Evolutionary conservation across 2,888 invertebrate genomes (phyloP).

Genomic region (Lepetodrilus schrolli): DNA sequence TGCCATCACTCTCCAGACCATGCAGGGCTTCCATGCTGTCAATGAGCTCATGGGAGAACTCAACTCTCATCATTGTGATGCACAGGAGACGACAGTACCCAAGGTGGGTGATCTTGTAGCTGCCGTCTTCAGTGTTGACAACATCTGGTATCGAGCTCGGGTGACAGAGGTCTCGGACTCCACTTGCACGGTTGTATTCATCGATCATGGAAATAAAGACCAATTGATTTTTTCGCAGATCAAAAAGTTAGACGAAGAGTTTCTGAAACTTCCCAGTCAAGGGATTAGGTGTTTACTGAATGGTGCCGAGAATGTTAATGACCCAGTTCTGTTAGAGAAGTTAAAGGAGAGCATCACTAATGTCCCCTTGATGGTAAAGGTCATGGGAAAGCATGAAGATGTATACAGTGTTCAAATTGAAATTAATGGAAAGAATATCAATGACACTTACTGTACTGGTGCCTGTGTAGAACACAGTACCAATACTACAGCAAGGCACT

Average conservation of each 20-base stretch:
- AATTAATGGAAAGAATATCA: constrained; percentile 6
- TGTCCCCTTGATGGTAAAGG: constrained; percentile 30
- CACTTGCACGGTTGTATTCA: neutral
- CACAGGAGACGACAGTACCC: constrained; percentile 28
- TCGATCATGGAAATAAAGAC: neutral
- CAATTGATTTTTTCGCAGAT: neutral
- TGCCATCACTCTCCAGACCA: neutral
- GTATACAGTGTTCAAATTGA: neutral
- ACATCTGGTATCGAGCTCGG: constrained; percentile 43
- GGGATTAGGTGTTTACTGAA: neutral
- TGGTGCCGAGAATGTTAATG: neutral
- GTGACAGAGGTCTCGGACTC: constrained; percentile 9
- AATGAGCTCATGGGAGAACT: neutral
- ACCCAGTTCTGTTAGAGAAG: neutral
- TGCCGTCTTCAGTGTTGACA: constrained; percentile 38
- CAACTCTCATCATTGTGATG: neutral
- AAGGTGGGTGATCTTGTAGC: constrained; percentile 40
- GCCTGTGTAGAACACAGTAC: too few relatives aligned
- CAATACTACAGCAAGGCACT: too few relatives aligned
- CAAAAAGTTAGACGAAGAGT: neutral
- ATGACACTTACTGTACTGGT: too few relatives aligned
- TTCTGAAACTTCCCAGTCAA: neutral
- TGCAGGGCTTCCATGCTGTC: neutral
- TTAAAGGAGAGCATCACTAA: constrained; percentile 16
- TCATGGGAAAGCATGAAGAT: constrained; percentile 27